Evolutionary conservation across 1,140 invertebrate species (phyloP), one percentile per base, ranked within the genome.

Genomic region (Aphelinus atriplicis): DNA sequence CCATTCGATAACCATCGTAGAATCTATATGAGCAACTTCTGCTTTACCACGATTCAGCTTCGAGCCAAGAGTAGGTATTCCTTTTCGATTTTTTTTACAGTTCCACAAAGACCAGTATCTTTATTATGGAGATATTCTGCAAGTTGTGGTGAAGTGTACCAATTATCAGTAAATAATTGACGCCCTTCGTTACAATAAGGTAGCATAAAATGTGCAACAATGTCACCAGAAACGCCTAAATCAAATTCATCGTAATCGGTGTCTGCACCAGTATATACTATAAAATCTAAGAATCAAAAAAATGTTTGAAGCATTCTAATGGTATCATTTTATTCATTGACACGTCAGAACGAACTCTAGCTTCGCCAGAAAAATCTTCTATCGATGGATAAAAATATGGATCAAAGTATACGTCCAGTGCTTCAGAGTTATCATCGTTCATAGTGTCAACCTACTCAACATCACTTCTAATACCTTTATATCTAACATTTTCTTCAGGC

Each of bases 1-100:
- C 71, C 71, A 77, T 51, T 70, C 79, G 7, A 79, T 51, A 62
- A 69, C 80, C 68, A 83, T 64, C 65, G 83, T 67, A 57, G 70
- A 76, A 63, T 75, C 58, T 75, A 3, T 77, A 57, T 76, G 73
- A 64, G 58, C 77, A 69, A 75, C 73, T 76, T 72, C 57, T 60
- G 67, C 53, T 72, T 79, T 58, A 46, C 77, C 77, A 73, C 47
- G 66, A 53, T 75, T 3, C 60, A 79, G 75, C 65, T 81, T 81
- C 50, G 75, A 63, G 43, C 61, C 10, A 61, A 80, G 57, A 71
- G 78, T 78, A 7, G 80, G 77, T 62, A 81, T 74, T 74, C 74
- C 75, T 65, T 69, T 75, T 76, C 76, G 69, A 58, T 78, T 76
- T 75, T 65, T 74, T 68, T 78, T 63, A 81, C 77, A 72, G 78